Evolutionary conservation across 2,888 invertebrate species (phyloP).

Genomic region (Diachrysia chrysitis): DNA sequence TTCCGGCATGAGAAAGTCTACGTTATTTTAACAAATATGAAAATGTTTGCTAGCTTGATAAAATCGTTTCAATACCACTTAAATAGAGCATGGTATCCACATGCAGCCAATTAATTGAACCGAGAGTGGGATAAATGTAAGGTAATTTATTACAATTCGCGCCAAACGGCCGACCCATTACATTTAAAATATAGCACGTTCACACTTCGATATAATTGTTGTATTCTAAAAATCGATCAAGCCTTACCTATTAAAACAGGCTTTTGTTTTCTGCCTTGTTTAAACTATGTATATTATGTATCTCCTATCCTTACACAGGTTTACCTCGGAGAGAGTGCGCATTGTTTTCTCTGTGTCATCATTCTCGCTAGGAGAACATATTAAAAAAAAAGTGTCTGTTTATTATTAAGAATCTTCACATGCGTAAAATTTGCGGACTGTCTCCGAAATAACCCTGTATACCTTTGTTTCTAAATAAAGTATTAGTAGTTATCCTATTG

Average conservation of each 20-base stretch:
- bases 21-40: background rate
- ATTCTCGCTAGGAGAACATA: too few relatives aligned
- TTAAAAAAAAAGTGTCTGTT: too few relatives aligned
- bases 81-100: constrained; percentile 63
- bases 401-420: too few relatives aligned
- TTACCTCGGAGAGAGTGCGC: too few relatives aligned
- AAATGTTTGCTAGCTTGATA: constrained; percentile 33
- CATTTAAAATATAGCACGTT: constrained; percentile 83
- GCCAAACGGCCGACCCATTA: constrained; percentile 78
- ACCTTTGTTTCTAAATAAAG: too few relatives aligned
- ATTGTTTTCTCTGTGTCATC: too few relatives aligned
- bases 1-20: background rate
- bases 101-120: constrained; percentile 80
- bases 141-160: constrained; percentile 82
- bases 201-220: constrained; percentile 71
- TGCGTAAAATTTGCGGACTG: too few relatives aligned
- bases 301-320: too few relatives aligned
- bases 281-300: too few relatives aligned
- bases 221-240: constrained; percentile 55
- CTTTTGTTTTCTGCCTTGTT: background rate
- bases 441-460: too few relatives aligned
- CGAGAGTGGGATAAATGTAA: constrained; percentile 80
- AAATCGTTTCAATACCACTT: constrained; percentile 48
- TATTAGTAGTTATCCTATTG: too few relatives aligned
- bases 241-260: background rate